Base-by-base conservation (phyloP, 2,797 vertebrate species). In the Sebastes taczanowskii region DNA sequence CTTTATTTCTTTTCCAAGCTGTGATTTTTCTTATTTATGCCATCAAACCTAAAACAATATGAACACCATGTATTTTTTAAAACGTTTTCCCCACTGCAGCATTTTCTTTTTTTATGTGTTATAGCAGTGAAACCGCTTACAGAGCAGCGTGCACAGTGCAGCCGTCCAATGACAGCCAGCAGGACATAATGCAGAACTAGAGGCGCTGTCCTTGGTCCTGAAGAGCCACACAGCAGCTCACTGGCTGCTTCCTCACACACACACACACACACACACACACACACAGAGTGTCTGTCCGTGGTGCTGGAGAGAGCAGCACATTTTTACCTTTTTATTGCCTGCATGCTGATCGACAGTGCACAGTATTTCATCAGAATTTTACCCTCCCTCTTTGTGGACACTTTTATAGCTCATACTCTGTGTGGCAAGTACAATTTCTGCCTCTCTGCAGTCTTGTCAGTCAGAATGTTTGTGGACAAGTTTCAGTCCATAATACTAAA, bases 181-280 rank as follows among this genome's bases (percentile, higher is more conserved):
- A 64, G 71, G 65, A 75, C 72, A 23, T 63, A 20, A 71, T 77
- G 52, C 65, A 67, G 66, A 67, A 56, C 29, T 59, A 58, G 30
- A 35, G 60, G 81, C 10, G 16, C 83, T 90, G 91, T 91, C 89
- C 83, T 82, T 89, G 81, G 92, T 91, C 52, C 90, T 91, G 88
- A 86, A 80, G 68, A 66, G 32, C 61, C 56, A 66, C 67, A 74
- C 55, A 69, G 42, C 56, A 11, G 14, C 72, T 74, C 61, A 23
- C 46, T 29, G 2, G 1, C 60, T 55, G 49, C 64, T 5, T 69
- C 52, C 69, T 55, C 55, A 18, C 64, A 16, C 58, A 9, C 29
- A 11, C 74, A 56, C 56, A 53, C 62, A 23, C 34, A 32, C 30
- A 32, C 34, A 32, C 30, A 32, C 30, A 3, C 30, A 32, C 8